phyloP scores from a whole-genome alignment of 2,888 invertebrate species.

The Lumbricus terrestris region DNA sequence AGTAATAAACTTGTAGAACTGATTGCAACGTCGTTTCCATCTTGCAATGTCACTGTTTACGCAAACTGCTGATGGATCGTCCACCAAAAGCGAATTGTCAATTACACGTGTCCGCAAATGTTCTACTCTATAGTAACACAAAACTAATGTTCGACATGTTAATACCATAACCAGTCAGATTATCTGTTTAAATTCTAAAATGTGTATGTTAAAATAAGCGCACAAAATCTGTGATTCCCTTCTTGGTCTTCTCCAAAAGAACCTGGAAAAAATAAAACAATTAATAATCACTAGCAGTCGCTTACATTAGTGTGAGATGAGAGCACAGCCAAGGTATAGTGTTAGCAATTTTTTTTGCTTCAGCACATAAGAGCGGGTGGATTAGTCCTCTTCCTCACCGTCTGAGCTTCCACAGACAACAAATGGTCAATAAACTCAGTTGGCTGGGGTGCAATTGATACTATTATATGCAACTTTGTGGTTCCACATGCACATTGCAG shows the following conservation, averaged over 20 bases:
- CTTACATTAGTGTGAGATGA: too few species aligned
- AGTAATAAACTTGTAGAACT: too few species aligned
- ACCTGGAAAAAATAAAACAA: not conserved
- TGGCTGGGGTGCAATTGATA: too few species aligned
- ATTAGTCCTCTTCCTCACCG: too few species aligned
- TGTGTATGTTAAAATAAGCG: not conserved
- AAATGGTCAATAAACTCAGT: too few species aligned
- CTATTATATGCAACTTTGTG: too few species aligned
- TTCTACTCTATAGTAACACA: constrained; percentile 9
- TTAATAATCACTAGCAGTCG: not conserved
- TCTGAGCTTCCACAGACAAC: too few species aligned
- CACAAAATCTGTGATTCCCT: not conserved
- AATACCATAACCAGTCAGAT: not conserved
- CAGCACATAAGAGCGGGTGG: too few species aligned
- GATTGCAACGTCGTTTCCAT: not conserved
- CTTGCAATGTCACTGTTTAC: not conserved
- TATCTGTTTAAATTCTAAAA: not conserved
- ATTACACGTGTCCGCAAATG: not conserved
- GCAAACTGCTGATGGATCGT: not conserved
- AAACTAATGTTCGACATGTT: constrained; percentile 6
- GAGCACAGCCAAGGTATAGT: too few species aligned
- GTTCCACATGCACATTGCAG: too few species aligned
- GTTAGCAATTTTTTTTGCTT: too few species aligned
- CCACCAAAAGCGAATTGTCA: not conserved
- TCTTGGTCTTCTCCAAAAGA: not conserved